Base-by-base conservation (phyloP, 1,140 invertebrate genomes). In the Bombyx mandarina region DNA sequence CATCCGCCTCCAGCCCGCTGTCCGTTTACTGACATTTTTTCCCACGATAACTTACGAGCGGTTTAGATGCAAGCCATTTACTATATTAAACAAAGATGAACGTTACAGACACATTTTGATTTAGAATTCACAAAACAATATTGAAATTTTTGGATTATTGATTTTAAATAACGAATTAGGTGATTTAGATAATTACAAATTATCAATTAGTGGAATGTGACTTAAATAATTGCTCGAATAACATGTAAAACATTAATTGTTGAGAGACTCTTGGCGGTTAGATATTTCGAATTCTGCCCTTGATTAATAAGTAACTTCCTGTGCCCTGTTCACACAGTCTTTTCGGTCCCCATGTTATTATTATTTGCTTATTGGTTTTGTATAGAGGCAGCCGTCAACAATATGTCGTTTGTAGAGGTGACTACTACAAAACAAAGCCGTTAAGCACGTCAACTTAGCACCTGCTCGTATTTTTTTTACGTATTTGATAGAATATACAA, bases 281-380 rank as follows among this genome's bases (percentile, higher is more conserved):
- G 51, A 57, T 65, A 58, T 59, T 52, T 52, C 46, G 52, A 52
- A 53, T 52, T 60, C 61, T 67, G 68, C 71, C 68, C 67, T 74
- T 69, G 59, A 70, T 65, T 65, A 71, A 64, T 64, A 68, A 70
- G 72, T 64, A 65, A 75, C 75, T 81, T 79, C 78, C 76, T 81
- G 75, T 71, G 65, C 63, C 67, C 62, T 66, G 65, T 77, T 77
- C 72, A 74, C 75, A 77, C 74, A 78, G 75, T 75, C 72, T 69
- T 69, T 60, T 65, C 63, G 60, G 61, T 66, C 70, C 75, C 69
- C 60, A 63, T 70, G 75, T 71, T 78, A 76, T 79, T 81, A 79
- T 77, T 80, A 82, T 77, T 77, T 77, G 76, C 69, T 77, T 79
- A 79, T 82, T 74, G 75, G 73, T 79, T 77, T 77, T 79, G 71